A percentile compares a stretch with the other conserved stretches of the same genome.
These are phyloP conservation scores for Liodrosophila aerea DNA, from an alignment of 2,888 invertebrate genomes.

Conservation along the genomic window DNA sequence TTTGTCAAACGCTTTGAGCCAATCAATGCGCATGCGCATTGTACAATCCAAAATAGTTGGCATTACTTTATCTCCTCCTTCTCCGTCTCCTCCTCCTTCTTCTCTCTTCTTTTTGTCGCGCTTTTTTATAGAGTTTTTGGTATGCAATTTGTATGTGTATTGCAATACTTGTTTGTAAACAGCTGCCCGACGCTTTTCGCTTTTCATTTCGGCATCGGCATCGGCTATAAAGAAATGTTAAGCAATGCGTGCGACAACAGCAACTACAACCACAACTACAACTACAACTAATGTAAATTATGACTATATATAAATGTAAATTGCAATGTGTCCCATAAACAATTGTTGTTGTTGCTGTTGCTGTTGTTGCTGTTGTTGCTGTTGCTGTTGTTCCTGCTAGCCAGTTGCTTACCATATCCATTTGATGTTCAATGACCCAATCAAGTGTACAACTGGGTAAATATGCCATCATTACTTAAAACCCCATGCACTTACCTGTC, in stretches of 20 bases:
- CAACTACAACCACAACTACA: constrained; percentile 17
- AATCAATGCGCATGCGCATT: constrained; percentile 59
- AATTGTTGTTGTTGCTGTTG: too few relatives aligned
- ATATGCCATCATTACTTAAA: neutral
- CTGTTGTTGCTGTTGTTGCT: too few relatives aligned
- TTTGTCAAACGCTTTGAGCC: constrained; percentile 55
- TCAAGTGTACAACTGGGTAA: too few relatives aligned
- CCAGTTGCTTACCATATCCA: constrained; percentile 49
- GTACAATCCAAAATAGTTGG: constrained; percentile 61
- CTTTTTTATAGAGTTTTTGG: constrained; percentile 6
- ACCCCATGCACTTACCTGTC: neutral
- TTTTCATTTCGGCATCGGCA: constrained; percentile 39
- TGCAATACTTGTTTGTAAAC: constrained; percentile 53
- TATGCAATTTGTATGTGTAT: constrained; percentile 16
- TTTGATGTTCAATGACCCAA: constrained; percentile 18
- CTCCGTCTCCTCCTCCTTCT: too few relatives aligned
- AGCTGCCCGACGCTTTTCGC: constrained; percentile 38
- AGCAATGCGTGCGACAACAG: constrained; percentile 52
- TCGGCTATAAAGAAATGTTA: constrained; percentile 59
- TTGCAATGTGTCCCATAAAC: constrained; percentile 25
- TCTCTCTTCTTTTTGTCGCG: too few relatives aligned
- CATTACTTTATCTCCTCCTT: too few relatives aligned
- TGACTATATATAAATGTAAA: constrained; percentile 58
- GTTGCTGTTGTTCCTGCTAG: too few relatives aligned
- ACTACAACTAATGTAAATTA: constrained; percentile 34